Conservation (phyloP, 2,113 vertebrate genomes). For the Hoplias malabaricus region DNA sequence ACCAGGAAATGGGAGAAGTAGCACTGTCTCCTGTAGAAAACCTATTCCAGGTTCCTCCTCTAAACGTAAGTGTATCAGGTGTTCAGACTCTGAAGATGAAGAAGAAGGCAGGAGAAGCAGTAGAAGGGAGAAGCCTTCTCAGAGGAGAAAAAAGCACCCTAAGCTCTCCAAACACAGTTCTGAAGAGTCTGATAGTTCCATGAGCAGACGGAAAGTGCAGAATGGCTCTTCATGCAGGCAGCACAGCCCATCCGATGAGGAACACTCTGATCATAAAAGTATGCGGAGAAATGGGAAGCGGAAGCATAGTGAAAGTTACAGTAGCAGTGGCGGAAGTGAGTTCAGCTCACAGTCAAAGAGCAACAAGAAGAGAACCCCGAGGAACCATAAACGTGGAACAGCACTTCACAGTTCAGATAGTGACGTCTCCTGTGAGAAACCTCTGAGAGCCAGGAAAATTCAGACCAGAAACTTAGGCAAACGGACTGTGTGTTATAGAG, state of each 20-base stretch:
- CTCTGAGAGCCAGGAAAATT: slow-evolving; percentile 51
- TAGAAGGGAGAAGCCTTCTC: not conserved
- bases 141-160: not conserved
- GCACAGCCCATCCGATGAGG: not conserved
- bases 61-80: slow-evolving; percentile 68
- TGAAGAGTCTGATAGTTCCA: slow-evolving; percentile 51
- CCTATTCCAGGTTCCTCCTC: slow-evolving; percentile 39
- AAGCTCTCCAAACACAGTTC: slow-evolving; percentile 15
- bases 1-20: slow-evolving; percentile 46
- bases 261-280: not conserved
- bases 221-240: slow-evolving; percentile 1
- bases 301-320: slow-evolving; percentile 59
- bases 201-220: not conserved
- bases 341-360: slow-evolving; percentile 70
- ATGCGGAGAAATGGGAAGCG: slow-evolving; percentile 39
- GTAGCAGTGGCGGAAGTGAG: slow-evolving; percentile 61
- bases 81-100: slow-evolving; percentile 69
- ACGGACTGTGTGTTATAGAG: slow-evolving; percentile 72
- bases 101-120: slow-evolving; percentile 24
- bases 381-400: slow-evolving; percentile 42
- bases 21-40: slow-evolving; percentile 5
- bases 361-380: slow-evolving; percentile 43
- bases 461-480: slow-evolving; percentile 75
- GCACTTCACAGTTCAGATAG: slow-evolving; percentile 57
- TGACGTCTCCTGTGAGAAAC: slow-evolving; percentile 51